Conservation (phyloP, 2,888 invertebrate species). For the Mimachlamys varia region DNA sequence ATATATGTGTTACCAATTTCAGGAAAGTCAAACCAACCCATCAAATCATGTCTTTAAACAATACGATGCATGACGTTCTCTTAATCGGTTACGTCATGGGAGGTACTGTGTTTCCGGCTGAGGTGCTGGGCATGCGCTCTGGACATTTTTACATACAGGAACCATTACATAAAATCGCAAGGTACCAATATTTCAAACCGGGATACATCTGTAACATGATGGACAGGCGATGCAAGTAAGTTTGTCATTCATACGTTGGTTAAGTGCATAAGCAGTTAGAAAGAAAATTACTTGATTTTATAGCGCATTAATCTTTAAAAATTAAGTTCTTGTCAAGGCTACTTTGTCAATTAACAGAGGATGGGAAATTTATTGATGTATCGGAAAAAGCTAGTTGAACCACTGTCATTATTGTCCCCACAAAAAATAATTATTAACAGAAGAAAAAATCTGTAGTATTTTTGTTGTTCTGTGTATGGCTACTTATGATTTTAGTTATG, state of each 20-base stretch:
- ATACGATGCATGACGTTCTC: neutral
- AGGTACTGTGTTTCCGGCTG: neutral
- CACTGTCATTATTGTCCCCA: too few relatives aligned
- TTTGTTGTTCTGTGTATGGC: too few relatives aligned
- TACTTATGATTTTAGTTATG: too few relatives aligned
- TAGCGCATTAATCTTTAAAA: too few relatives aligned
- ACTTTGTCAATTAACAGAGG: too few relatives aligned
- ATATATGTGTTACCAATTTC: neutral
- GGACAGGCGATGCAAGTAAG: neutral
- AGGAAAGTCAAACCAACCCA: neutral
- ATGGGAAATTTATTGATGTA: too few relatives aligned
- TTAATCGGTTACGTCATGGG: slow-evolving; percentile 18
- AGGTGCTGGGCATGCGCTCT: neutral
- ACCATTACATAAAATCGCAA: neutral
- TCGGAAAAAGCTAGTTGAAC: too few relatives aligned
- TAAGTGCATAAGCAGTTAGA: too few relatives aligned
- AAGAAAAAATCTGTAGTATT: too few relatives aligned
- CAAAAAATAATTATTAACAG: too few relatives aligned
- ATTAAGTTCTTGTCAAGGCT: too few relatives aligned
- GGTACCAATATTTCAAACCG: neutral
- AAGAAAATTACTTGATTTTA: too few relatives aligned
- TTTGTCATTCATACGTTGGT: neutral
- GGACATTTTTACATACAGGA: slow-evolving; percentile 5
- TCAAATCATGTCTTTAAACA: neutral
- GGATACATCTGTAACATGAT: neutral